A percentile compares a stretch with the other conserved stretches of the same genome.
These are phyloP conservation scores for Diachasmimorpha longicaudata DNA, from an alignment of 1,140 invertebrate species.

Conservation along the genomic window DNA sequence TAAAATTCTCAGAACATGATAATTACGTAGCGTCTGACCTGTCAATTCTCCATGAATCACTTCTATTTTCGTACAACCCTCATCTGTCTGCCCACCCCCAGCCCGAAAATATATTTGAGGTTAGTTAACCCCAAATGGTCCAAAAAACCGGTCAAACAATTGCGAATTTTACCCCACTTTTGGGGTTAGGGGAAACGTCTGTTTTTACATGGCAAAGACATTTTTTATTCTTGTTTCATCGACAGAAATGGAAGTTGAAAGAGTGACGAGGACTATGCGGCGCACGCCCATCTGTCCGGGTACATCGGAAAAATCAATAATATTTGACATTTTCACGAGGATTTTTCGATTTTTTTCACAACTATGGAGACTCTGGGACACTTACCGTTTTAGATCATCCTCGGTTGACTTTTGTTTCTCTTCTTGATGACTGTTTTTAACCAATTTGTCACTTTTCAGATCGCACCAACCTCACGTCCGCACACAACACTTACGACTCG, in stretches of 20 bases:
- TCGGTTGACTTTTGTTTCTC: neutral
- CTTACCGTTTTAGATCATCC: conserved; percentile 29
- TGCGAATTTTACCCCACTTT: neutral
- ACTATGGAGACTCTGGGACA: neutral
- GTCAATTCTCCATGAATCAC: conserved; percentile 37
- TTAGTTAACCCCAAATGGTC: conserved; percentile 3
- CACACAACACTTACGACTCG: conserved; percentile 34
- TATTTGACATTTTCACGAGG: neutral
- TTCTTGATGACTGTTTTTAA: conserved; percentile 10
- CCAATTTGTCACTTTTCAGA: conserved; percentile 32
- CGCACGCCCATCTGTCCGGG: conserved; percentile 27
- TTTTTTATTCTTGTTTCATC: neutral
- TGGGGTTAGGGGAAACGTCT: neutral
- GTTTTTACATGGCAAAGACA: neutral
- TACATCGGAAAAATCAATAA: conserved; percentile 22
- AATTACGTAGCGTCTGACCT: conserved; percentile 2
- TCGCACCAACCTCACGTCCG: conserved; percentile 22
- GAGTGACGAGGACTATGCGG: conserved; percentile 14
- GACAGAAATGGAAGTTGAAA: conserved; percentile 18
- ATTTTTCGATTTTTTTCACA: neutral
- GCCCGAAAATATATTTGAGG: conserved; percentile 18
- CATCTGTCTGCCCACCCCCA: neutral
- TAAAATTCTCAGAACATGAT: neutral
- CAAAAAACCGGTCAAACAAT: neutral
- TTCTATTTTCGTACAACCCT: conserved; percentile 32